Base-by-base conservation (phyloP, 1,140 invertebrate genomes). In the Drosophila albomicans region DNA sequence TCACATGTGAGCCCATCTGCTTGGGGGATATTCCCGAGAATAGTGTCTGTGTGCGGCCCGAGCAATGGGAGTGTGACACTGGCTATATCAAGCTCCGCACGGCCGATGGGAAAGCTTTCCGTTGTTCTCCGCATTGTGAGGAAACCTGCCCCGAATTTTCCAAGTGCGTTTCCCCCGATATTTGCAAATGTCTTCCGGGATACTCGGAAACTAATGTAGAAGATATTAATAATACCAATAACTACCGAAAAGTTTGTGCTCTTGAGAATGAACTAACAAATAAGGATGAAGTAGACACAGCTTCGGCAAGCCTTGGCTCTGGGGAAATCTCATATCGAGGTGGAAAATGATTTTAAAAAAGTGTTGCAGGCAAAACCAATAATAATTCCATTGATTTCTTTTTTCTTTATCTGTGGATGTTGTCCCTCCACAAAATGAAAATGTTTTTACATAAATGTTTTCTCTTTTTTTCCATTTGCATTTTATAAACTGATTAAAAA, bases 71-170 rank as follows among this genome's bases (percentile, higher is more conserved):
- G 8, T 75, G 72, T 32, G n/a, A 56, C 11, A 7, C 0, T 13
- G 72, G 72, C 0, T 75, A 63, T 16, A 38, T 64, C 3, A 78
- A 56, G 6, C 15, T 68, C 8, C 38, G n/a, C 5, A 15, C 1
- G 2, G 4, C 2, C 16, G 15, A 41, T 84, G 78, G 48, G 73
- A 93, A 43, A 61, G 79, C 1, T 5, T 91, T 91, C 25, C 63
- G 90, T 8, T 95, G 94, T 78, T 59, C 80, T 32, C 93, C 94
- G 3, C 85, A 93, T 30, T 94, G 94, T 64, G 1, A 32, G 69
- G 16, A 57, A 6, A 54, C 43, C 41, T 77, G 78, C 35, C 10
- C n/a, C 5, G n/a, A 1, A 64, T 58, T 62, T 20, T 66, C 78
- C 5, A 51, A 66, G 4, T 87, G 80, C 11, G 28, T 74, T 5